Conservation (phyloP, 2,113 vertebrate species). For the Hydropotes inermis region DNA sequence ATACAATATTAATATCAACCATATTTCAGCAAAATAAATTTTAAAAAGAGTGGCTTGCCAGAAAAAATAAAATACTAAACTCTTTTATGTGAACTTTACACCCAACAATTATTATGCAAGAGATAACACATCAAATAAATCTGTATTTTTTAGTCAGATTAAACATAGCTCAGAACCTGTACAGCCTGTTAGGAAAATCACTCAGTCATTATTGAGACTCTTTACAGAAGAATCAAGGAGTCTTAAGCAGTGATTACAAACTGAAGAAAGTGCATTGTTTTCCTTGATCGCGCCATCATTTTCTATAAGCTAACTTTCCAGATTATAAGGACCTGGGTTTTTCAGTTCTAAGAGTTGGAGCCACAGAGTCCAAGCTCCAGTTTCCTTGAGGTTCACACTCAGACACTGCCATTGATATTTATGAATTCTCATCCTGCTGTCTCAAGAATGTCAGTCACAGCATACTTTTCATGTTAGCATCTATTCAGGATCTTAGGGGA, state of each 20-base stretch:
- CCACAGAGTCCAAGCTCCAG: background rate
- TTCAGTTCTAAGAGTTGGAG: background rate
- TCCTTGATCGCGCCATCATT: background rate
- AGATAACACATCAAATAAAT: background rate
- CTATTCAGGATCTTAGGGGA: background rate
- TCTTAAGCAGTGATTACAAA: background rate
- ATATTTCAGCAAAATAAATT: background rate
- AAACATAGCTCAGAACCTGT: background rate
- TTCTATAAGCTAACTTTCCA: background rate
- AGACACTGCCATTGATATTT: background rate
- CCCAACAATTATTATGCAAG: background rate
- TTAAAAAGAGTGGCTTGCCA: background rate
- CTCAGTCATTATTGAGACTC: background rate
- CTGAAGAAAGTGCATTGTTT: background rate
- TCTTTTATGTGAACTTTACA: background rate
- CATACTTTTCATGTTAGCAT: background rate
- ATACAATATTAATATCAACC: background rate
- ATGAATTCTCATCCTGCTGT: background rate
- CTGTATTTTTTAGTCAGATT: background rate
- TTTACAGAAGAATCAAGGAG: background rate
- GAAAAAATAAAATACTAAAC: background rate
- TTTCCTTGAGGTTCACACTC: background rate
- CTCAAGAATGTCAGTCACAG: background rate
- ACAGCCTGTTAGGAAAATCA: background rate
- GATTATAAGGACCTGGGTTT: background rate